phyloP scores from a whole-genome alignment of 2,888 invertebrate species.

The Notodonta ziczac region DNA sequence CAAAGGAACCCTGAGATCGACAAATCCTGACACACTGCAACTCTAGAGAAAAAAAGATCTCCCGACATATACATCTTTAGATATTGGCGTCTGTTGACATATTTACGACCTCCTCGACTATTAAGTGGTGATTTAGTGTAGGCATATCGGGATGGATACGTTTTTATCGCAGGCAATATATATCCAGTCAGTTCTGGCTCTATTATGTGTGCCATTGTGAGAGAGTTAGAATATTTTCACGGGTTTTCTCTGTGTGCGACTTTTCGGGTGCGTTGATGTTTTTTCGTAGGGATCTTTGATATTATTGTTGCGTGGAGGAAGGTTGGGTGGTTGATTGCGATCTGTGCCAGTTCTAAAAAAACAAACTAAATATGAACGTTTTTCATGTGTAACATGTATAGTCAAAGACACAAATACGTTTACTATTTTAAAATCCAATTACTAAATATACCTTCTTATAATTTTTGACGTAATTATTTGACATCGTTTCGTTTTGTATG shows the following conservation, averaged over 20 bases:
- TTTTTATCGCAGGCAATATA: slow-evolving; percentile 82
- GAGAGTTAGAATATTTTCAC: slow-evolving; percentile 43
- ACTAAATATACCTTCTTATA: too few relatives aligned
- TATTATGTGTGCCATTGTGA: slow-evolving; percentile 72
- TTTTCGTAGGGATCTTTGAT: neutral
- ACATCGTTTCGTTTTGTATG: too few relatives aligned
- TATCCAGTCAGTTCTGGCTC: slow-evolving; percentile 73
- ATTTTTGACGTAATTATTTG: too few relatives aligned
- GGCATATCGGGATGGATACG: slow-evolving; percentile 83
- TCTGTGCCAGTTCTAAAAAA: neutral
- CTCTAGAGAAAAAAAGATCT: slow-evolving; percentile 56
- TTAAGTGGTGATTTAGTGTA: slow-evolving; percentile 82
- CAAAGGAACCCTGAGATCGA: slow-evolving; percentile 31
- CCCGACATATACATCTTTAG: slow-evolving; percentile 73
- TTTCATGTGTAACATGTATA: too few relatives aligned
- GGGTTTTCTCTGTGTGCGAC: slow-evolving; percentile 27
- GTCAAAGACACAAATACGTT: too few relatives aligned
- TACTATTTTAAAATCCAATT: too few relatives aligned
- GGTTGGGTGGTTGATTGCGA: neutral
- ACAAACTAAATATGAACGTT: too few relatives aligned
- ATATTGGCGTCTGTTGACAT: slow-evolving; percentile 83
- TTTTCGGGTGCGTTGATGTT: slow-evolving; percentile 18
- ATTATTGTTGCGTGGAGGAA: neutral
- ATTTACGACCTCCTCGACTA: slow-evolving; percentile 81
- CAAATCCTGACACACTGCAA: slow-evolving; percentile 50